These are phyloP conservation scores for Syrista parreyssii DNA, from an alignment of 2,888 invertebrate species.

Conservation along the genomic window DNA sequence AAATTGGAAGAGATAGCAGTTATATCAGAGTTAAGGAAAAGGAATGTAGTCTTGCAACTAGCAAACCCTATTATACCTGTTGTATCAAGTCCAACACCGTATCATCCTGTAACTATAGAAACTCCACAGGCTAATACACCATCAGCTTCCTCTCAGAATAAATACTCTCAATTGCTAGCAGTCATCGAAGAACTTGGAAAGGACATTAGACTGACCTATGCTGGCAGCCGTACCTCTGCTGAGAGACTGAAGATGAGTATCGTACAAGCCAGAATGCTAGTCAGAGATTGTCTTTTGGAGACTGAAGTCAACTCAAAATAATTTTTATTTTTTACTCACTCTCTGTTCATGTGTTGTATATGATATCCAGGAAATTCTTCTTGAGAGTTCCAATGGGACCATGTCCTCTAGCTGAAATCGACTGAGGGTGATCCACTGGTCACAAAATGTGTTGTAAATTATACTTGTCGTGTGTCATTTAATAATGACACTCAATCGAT, in stretches of 20 bases:
- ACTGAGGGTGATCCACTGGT: not conserved
- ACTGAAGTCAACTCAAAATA: slow-evolving; percentile 89
- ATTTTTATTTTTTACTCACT: slow-evolving; percentile 53
- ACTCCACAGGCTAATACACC: slow-evolving; percentile 21
- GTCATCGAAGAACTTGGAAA: slow-evolving; percentile 96
- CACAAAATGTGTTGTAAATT: not conserved
- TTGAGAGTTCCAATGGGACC: not conserved
- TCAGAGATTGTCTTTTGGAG: slow-evolving; percentile 94
- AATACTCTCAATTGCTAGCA: slow-evolving; percentile 90
- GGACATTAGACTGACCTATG: slow-evolving; percentile 94
- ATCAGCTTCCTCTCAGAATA: slow-evolving; percentile 75
- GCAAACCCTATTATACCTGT: slow-evolving; percentile 18
- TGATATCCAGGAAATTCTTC: not conserved
- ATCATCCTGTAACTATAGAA: slow-evolving; percentile 9
- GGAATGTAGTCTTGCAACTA: slow-evolving; percentile 36
- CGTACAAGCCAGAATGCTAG: slow-evolving; percentile 92
- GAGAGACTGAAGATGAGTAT: slow-evolving; percentile 95
- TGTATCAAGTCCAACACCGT: slow-evolving; percentile 4
- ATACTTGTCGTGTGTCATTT: no score
- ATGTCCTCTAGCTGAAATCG: not conserved
- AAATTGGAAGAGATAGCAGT: slow-evolving; percentile 35
- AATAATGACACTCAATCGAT: not conserved
- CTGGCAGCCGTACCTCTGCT: slow-evolving; percentile 92
- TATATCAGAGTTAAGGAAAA: slow-evolving; percentile 33
- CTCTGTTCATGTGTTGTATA: not conserved